Percentiles rank a stretch among this genome's conserved stretches.
These are phyloP conservation scores for Drosophila ustulata DNA, from an alignment of 2,888 invertebrate species.

Conservation along the genomic window DNA sequence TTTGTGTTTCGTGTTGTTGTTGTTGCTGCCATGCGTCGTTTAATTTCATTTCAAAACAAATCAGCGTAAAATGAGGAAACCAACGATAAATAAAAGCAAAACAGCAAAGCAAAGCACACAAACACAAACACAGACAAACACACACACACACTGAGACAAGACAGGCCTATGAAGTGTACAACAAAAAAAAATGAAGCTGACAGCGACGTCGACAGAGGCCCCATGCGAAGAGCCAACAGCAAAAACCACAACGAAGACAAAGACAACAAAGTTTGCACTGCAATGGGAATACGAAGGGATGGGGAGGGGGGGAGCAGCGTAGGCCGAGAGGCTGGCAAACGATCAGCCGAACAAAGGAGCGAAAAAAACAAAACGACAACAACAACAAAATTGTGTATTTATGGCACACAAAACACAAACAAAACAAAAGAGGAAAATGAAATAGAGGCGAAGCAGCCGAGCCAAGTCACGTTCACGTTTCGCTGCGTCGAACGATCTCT, in stretches of 20 bases:
- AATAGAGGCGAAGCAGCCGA: slow-evolving; percentile 50
- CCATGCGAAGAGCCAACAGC: slow-evolving; percentile 52
- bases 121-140: slow-evolving; percentile 16
- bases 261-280: slow-evolving; percentile 54
- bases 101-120: slow-evolving; percentile 35
- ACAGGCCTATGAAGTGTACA: slow-evolving; percentile 43
- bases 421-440: slow-evolving; percentile 23
- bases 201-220: slow-evolving; percentile 47
- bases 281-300: not conserved
- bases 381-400: slow-evolving; percentile 42
- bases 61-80: slow-evolving; percentile 75
- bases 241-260: slow-evolving; percentile 38
- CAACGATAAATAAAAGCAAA: slow-evolving; percentile 73
- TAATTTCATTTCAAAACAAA: slow-evolving; percentile 79
- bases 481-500: slow-evolving; percentile 56
- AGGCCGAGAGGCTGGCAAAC: slow-evolving; percentile 37
- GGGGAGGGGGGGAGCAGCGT: not conserved
- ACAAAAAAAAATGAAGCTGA: slow-evolving; percentile 36
- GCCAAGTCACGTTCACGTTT: slow-evolving; percentile 73
- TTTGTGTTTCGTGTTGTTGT: slow-evolving; percentile 1
- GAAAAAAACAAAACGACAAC: slow-evolving; percentile 34
- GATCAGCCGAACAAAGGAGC: slow-evolving; percentile 60
- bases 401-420: slow-evolving; percentile 47
- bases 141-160: slow-evolving; percentile 15
- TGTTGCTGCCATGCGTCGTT: slow-evolving; percentile 67